Percentiles rank a stretch among this genome's conserved stretches.
Evolutionary conservation across 1,140 invertebrate genomes (phyloP).

Genomic region (Hycleus cichorii): DNA sequence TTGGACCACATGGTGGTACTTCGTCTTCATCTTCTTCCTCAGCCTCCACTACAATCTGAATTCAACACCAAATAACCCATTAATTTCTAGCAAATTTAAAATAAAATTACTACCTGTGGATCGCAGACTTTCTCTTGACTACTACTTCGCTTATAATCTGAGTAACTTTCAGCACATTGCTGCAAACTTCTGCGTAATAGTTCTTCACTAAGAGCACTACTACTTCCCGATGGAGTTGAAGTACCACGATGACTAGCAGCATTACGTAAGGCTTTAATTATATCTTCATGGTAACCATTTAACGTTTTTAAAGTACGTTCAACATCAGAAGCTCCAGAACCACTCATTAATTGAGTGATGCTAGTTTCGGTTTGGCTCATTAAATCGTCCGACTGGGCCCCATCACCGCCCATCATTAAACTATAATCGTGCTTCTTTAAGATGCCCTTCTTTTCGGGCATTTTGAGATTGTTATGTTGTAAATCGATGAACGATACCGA

Average conservation of each 20-base stretch:
- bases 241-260: slow-evolving; percentile 66
- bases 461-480: slow-evolving; percentile 65
- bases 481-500: slow-evolving; percentile 79
- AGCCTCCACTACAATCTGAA: slow-evolving; percentile 38
- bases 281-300: slow-evolving; percentile 89
- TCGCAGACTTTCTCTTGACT: slow-evolving; percentile 63
- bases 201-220: slow-evolving; percentile 52
- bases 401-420: slow-evolving; percentile 59
- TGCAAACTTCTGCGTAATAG: slow-evolving; percentile 56
- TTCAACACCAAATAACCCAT: neutral
- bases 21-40: slow-evolving; percentile 63
- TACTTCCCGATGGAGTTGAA: slow-evolving; percentile 52
- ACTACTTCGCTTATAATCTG: slow-evolving; percentile 52
- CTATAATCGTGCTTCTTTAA: slow-evolving; percentile 80
- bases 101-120: slow-evolving; percentile 30
- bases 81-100: neutral
- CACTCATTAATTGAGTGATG: slow-evolving; percentile 43
- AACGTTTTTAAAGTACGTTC: slow-evolving; percentile 75
- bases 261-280: slow-evolving; percentile 76
- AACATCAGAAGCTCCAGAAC: slow-evolving; percentile 58
- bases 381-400: slow-evolving; percentile 63
- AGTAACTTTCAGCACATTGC: slow-evolving; percentile 53
- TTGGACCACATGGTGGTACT: slow-evolving; percentile 61
- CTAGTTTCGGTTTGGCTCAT: slow-evolving; percentile 61
- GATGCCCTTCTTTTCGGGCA: slow-evolving; percentile 81